These are phyloP conservation scores for Gymnosoma rotundatum DNA, from an alignment of 2,888 invertebrate genomes.

Conservation along the genomic window DNA sequence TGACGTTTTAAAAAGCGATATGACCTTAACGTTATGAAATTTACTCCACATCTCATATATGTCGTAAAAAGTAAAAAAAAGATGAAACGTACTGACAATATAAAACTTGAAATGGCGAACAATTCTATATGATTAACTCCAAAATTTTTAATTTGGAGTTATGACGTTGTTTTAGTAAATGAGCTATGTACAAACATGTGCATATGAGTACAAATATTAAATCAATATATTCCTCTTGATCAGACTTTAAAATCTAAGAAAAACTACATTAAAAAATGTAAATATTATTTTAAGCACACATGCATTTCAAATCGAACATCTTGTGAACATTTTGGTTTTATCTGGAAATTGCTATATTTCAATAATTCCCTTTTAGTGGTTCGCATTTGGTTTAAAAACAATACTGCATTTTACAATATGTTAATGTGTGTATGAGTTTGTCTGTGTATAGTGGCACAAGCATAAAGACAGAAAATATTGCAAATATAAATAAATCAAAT, in stretches of 20 bases:
- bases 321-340: background rate
- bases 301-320: background rate
- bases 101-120: too few relatives aligned
- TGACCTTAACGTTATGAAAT: too few relatives aligned
- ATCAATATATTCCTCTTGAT: slow-evolving; percentile 12
- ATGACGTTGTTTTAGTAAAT: too few relatives aligned
- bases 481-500: background rate
- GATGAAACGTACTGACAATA: too few relatives aligned
- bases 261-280: background rate
- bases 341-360: slow-evolving; percentile 18
- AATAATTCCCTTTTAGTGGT: slow-evolving; percentile 30
- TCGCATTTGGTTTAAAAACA: slow-evolving; percentile 27
- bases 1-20: too few relatives aligned
- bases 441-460: background rate
- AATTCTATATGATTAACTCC: too few relatives aligned
- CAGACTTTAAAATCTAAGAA: slow-evolving; percentile 12
- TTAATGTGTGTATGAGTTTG: background rate
- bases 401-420: slow-evolving; percentile 21
- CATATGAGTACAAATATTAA: background rate
- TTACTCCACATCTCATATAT: too few relatives aligned
- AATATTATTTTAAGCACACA: background rate
- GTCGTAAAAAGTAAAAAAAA: too few relatives aligned
- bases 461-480: slow-evolving; percentile 20
- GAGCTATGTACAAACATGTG: too few relatives aligned
- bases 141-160: too few relatives aligned